Evolutionary conservation across 1,140 invertebrate genomes (phyloP).

Genomic region (Thrips palmi): DNA sequence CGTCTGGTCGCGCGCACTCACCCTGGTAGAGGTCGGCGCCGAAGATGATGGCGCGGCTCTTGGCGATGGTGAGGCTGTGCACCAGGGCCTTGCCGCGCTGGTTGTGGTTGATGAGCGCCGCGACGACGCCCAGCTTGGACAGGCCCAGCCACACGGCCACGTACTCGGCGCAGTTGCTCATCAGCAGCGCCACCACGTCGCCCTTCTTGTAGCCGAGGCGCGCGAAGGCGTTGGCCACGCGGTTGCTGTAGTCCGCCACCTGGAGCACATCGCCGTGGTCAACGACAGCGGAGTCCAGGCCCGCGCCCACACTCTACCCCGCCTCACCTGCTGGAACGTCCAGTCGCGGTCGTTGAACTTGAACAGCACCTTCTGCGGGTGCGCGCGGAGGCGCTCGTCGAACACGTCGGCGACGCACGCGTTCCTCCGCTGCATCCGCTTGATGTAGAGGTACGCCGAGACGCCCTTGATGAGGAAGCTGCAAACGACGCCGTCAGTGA

Average conservation of each 20-base stretch:
- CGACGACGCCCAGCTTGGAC: conserved; percentile 62
- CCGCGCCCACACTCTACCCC: too few species aligned
- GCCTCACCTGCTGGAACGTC: too few species aligned
- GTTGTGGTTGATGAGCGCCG: conserved; percentile 79
- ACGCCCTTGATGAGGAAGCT: too few species aligned
- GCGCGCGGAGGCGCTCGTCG: conserved; percentile 26
- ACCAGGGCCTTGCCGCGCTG: conserved; percentile 50
- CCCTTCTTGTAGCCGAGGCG: conserved; percentile 39
- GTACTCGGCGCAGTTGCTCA: conserved; percentile 70
- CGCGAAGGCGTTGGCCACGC: conserved; percentile 55
- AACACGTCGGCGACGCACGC: conserved; percentile 37
- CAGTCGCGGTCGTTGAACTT: conserved; percentile 45
- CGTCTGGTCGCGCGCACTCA: too few species aligned
- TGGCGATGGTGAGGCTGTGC: conserved; percentile 61
- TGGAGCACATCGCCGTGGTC: too few species aligned
- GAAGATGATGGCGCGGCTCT: conserved; percentile 57
- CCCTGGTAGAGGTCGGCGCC: conserved; percentile 42
- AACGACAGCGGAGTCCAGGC: too few species aligned
- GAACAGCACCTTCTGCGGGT: conserved; percentile 41
- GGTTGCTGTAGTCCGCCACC: conserved; percentile 58
- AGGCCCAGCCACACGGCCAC: conserved; percentile 77
- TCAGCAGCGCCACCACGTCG: conserved; percentile 66
- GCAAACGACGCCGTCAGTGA: too few species aligned
- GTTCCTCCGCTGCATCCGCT: conserved; percentile 32
- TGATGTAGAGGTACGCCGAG: too few species aligned